phyloP scores from a whole-genome alignment of 2,797 vertebrate genomes.

The Halcyon badia region DNA sequence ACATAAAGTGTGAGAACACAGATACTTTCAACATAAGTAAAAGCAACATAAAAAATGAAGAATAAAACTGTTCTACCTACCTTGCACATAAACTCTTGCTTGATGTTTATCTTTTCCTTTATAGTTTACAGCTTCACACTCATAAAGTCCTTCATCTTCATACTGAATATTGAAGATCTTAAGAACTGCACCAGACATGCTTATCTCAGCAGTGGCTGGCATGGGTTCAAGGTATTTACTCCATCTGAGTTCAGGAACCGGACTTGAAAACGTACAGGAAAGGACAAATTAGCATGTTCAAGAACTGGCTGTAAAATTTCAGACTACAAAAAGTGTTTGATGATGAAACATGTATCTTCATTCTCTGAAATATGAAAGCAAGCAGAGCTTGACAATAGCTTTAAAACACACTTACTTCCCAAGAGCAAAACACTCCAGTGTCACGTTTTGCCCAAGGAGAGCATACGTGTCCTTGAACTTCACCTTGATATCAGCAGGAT shows the following conservation, averaged over 20 bases:
- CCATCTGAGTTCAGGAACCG: conserved; percentile 94
- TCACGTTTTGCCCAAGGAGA: conserved; percentile 92
- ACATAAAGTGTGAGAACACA: not conserved
- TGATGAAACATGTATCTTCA: not conserved
- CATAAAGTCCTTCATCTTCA: conserved; percentile 91
- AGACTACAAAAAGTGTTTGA: conserved; percentile 22
- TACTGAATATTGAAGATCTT: conserved; percentile 91
- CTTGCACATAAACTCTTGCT: conserved; percentile 90
- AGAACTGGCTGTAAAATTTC: not conserved
- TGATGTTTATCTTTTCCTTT: conserved; percentile 92
- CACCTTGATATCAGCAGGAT: conserved; percentile 95
- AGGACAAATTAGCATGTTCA: conserved; percentile 29
- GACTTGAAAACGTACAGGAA: conserved; percentile 80
- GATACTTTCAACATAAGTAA: not conserved
- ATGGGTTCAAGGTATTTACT: conserved; percentile 88
- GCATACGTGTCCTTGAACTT: conserved; percentile 89
- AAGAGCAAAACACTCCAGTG: conserved; percentile 96
- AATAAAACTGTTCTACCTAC: conserved; percentile 74
- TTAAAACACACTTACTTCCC: conserved; percentile 91
- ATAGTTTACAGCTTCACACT: conserved; percentile 92
- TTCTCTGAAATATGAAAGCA: conserved; percentile 16
- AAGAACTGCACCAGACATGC: conserved; percentile 89
- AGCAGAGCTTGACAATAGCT: not conserved
- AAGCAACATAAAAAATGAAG: not conserved
- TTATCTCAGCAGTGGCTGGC: conserved; percentile 87